Evolutionary conservation across 2,113 vertebrate genomes (phyloP).

Genomic region (Sapayoa aenigma): DNA sequence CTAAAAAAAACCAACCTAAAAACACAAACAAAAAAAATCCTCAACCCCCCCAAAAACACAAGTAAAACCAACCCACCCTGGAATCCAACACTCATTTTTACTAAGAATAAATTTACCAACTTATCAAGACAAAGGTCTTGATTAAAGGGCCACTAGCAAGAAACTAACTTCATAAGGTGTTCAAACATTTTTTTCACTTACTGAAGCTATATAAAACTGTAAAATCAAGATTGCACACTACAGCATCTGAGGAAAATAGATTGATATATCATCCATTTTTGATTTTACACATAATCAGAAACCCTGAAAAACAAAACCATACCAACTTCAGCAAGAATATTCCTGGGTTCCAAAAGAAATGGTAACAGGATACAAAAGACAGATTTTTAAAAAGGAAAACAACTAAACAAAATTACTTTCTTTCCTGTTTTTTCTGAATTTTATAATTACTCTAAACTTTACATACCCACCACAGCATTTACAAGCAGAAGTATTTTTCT

Average conservation of each 20-base stretch:
- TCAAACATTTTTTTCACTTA: not conserved
- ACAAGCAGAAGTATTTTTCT: not conserved
- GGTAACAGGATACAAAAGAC: not conserved
- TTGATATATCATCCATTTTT: not conserved
- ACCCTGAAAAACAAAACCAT: not conserved
- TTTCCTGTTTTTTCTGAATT: accelerated
- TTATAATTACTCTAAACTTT: not conserved
- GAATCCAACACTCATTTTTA: not conserved
- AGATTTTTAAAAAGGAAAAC: not conserved
- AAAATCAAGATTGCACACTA: constrained; percentile 42
- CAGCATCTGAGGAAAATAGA: constrained; percentile 40
- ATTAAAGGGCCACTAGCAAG: not conserved
- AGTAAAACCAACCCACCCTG: too few relatives aligned
- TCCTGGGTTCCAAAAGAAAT: not conserved
- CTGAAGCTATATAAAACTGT: not conserved
- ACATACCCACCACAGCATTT: not conserved
- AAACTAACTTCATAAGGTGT: not conserved
- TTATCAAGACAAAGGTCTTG: not conserved
- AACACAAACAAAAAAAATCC: too few relatives aligned
- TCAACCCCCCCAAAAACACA: too few relatives aligned
- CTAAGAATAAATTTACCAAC: not conserved
- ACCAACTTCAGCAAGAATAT: not conserved
- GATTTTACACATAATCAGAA: constrained; percentile 36
- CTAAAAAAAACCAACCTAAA: not conserved
- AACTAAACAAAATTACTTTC: not conserved